Base-by-base conservation (phyloP, 2,113 vertebrate genomes). In the Meleagris gallopavo region DNA sequence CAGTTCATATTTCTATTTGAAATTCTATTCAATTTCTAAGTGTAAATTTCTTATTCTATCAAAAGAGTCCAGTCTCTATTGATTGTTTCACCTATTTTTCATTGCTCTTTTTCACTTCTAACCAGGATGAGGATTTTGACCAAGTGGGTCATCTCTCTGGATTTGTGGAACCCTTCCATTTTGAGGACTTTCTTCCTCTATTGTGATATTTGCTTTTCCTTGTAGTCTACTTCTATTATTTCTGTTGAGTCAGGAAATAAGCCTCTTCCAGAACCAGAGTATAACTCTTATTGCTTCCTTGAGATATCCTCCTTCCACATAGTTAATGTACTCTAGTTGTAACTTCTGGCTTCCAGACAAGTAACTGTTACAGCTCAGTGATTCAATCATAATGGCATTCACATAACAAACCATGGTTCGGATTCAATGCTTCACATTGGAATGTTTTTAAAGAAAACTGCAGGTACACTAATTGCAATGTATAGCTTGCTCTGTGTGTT, bases 371-470 rank as follows among this genome's bases (percentile, higher is more conserved):
- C 25, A 45, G 77, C 77, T 34, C 34, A 69, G 43, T 75, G 65
- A 71, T 91, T 50, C 64, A 29, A 67, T 75, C 0, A 1, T 85
- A 85, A 89, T 60, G 66, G 34, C 77, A 64, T 55, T 95, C 25
- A 60, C 83, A 83, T 36, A 36, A 81, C 55, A 62, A 86, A 71
- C 4, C 36, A 62, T 88, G 69, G 62, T 94, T 86, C 71, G 61
- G 24, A 88, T 92, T 88, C 61, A 71, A 19, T 19, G 29, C 71
- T 22, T 81, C 17, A 17, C 16, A 12, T 45, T 83, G 36, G 25
- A 66, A 90, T 57, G 38, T 80, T 86, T 94, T 78, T 41, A 43
- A 71, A 75, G 66, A 92, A 89, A 90, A 80, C 73, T 72, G 29
- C 19, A 87, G 32, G 9, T 71, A 86, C 22, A 3, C 20, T 84